Conservation (phyloP, 2,888 invertebrate species). For the Ochropacha duplaris region DNA sequence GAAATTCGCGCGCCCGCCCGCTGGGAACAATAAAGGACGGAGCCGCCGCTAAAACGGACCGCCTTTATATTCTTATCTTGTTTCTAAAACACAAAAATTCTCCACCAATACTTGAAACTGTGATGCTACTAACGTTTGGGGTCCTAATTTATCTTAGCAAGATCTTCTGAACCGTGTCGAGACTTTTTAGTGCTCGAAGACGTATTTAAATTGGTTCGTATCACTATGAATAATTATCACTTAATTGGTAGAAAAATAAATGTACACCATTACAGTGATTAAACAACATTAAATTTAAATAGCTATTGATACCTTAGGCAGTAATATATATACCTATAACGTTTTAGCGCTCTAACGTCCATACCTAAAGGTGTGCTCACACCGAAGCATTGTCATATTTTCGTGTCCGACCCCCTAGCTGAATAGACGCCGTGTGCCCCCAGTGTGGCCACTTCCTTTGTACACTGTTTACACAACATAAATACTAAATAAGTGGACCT, state of each 20-base stretch:
- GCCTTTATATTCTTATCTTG: conserved; percentile 5
- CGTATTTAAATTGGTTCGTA: too few relatives aligned
- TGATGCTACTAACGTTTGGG: too few relatives aligned
- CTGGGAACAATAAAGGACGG: conserved; percentile 73
- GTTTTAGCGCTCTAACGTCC: conserved; percentile 49
- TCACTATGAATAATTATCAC: too few relatives aligned
- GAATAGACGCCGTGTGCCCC: conserved; percentile 49
- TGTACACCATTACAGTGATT: not conserved
- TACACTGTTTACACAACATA: conserved; percentile 64
- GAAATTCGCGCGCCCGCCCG: conserved; percentile 68
- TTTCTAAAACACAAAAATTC: not conserved
- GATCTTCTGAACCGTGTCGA: too few relatives aligned
- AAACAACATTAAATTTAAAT: not conserved
- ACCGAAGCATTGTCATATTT: conserved; percentile 76
- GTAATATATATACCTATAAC: conserved; percentile 15
- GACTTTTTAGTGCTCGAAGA: too few relatives aligned
- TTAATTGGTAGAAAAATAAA: too few relatives aligned
- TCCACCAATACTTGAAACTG: not conserved
- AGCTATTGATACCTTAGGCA: not conserved
- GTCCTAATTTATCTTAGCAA: too few relatives aligned
- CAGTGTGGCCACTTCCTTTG: conserved; percentile 66
- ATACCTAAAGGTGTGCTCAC: conserved; percentile 70
- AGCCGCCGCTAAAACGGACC: conserved; percentile 51
- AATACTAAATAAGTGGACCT: conserved; percentile 65
- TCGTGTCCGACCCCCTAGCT: conserved; percentile 42